Base-by-base conservation (phyloP, 2,797 vertebrate genomes). In the Acanthurus lineatus region DNA sequence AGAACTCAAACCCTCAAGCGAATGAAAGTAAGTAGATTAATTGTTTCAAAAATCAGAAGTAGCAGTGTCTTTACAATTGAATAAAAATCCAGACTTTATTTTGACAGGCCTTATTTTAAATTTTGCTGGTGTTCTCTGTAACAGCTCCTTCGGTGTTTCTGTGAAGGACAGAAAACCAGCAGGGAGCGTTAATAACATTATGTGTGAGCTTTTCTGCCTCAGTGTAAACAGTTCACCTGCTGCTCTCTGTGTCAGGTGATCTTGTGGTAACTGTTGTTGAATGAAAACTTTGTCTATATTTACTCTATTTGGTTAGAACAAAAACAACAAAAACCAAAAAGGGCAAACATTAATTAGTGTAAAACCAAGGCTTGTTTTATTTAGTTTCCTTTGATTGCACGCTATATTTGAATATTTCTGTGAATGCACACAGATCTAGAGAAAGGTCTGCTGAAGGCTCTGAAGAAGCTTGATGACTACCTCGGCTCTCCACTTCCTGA, bases 1-100 rank as follows among this genome's bases (percentile, higher is more conserved):
- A 98, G 93, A 98, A 98, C 92, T 96, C 97, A 38, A 97, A 96
- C 87, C 97, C 97, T 28, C 90, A 93, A 22, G 67, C 91, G 56
- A 96, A 97, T 45, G 95, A 96, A 28, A 96, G 97, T 98, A 80
- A 96, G 96, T 25, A 3, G 6, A 44, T 44, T 19, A 45, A 6
- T 22, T 20, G 5, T 48, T 28, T 52, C 12, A 14, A 47, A 2
- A 49, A 38, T 51, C 19, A 22, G n/a, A 59, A 14, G 4, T 38
- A n/a, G 22, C 2, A n/a, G 5, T 22, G 1, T 61, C 14, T 49
- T 42, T 22, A 2, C 19, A n/a, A n/a, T 3, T 49, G 6, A 45
- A 35, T 20, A 1, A 38, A 40, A 54, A 2, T 11, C 3, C 4
- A 54, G 45, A 35, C 15, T 45, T 28, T 45, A 2, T 5, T 9